Base-by-base conservation (phyloP, 2,797 vertebrate species). In the Linurgus olivaceus region DNA sequence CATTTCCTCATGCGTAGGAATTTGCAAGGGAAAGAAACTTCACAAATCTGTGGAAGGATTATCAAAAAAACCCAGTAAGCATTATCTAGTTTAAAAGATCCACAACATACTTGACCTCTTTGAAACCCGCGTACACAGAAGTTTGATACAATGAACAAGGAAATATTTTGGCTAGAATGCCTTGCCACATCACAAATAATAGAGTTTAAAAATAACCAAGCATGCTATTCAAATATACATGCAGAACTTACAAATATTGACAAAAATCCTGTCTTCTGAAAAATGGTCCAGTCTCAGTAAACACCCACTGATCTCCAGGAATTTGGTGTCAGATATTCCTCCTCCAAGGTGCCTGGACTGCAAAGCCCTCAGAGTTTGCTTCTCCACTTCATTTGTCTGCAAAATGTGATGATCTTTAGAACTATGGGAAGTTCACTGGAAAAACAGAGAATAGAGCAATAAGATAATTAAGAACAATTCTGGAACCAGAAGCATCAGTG, bases 401-500 rank as follows among this genome's bases (percentile, higher is more conserved):
- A 74, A 75, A 93, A 85, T 42, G 61, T 40, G 84, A 62, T 59
- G 67, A 78, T 58, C 94, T 95, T 96, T 82, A 90, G 67, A 92
- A 93, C 65, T 62, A 84, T 82, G 29, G 48, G 70, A 90, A 80
- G 57, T 50, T 90, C 80, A 88, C 57, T n/a, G 48, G 25, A 91
- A 92, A 58, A 96, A 90, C 44, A 88, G 33, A 65, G 76, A 88
- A 80, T 19, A 86, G 47, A 94, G 55, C 80, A 91, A 62, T 91
- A 94, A 77, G 82, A 73, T 78, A 90, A 96, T 96, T 94, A 96
- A 87, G 89, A 95, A 88, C 67, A 72, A 58, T 80, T 88, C 67
- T 92, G 93, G 81, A 74, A 96, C 81, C 93, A 96, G 95, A 97
- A 96, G 88, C 88, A 92, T 92, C 95, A 95, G 95, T 83, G 18